Base-by-base conservation (phyloP, 2,113 vertebrate species). In the Hemiscyllium ocellatum region DNA sequence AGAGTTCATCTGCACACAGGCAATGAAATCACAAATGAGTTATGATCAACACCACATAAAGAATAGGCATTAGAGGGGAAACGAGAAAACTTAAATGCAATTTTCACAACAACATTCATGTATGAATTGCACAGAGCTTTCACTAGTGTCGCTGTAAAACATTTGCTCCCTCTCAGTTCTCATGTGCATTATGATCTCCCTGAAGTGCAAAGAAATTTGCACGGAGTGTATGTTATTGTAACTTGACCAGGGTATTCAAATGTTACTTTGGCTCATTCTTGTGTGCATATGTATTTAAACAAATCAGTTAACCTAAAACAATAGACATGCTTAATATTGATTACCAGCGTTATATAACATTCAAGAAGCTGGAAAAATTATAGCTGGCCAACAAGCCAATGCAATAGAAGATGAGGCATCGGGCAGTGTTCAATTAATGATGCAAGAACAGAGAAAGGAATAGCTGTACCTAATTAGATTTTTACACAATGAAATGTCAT, bases 311-410 rank as follows among this genome's bases (percentile, higher is more conserved):
- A 37, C 89, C 29, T 66, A 66, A 93, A 37, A 37, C 37, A 93
- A 93, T 19, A n/a, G n/a, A 93, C 61, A 68, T 93, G 65, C 66
- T 91, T 93, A 68, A 65, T 93, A 93, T n/a, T 93, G 61, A 93
- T 65, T 91, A 91, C 52, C 61, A 19, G 87, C 15, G 29, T 91
- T 15, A 33, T 7, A n/a, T 93, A 66, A n/a, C 61, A 93, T 37
- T 93, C 56, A 68, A 68, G 61, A 10, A 19, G 6, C 33, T 61
- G 89, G 26, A 3, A 19, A 61, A n/a, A 42, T 37, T 66, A 93
- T 66, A 37, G 89, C 15, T 68, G 89, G n/a, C 66, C 65, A n/a
- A 65, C 89, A 68, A 93, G 33, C 61, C 66, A 7, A 93, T 93
- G 89, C 33, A 93, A 61, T 19, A 65, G 33, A 68, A 93, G 29